Evolutionary conservation across 2,113 vertebrate genomes (phyloP).

Genomic region (Podarcis muralis): DNA sequence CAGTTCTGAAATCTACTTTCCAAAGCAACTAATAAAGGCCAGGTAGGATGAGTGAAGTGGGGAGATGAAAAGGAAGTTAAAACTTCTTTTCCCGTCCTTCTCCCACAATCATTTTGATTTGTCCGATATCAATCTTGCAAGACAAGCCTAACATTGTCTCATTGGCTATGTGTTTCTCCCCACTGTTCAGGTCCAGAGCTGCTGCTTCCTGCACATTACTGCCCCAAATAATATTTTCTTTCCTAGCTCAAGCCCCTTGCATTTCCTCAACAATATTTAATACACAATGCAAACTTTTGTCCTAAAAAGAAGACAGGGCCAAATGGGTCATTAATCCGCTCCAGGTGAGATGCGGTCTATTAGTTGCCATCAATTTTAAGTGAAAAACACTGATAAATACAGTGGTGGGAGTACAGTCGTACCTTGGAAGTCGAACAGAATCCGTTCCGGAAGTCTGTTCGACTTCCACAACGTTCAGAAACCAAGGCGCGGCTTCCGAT

Average conservation of each 20-base stretch:
- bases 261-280: background rate
- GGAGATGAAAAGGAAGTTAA: background rate
- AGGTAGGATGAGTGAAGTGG: background rate
- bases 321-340: background rate
- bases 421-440: too few relatives aligned
- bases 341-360: background rate
- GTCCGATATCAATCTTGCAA: background rate
- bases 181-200: background rate
- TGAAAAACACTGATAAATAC: background rate
- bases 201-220: background rate
- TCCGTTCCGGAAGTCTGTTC: too few relatives aligned
- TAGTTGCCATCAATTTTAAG: background rate
- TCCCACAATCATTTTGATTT: background rate
- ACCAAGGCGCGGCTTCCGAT: too few relatives aligned
- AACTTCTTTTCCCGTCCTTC: background rate
- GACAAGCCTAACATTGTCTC: background rate
- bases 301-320: background rate
- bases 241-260: background rate
- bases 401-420: background rate
- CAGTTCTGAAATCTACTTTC: background rate
- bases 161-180: background rate
- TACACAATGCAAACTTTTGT: background rate
- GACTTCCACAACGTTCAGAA: too few relatives aligned
- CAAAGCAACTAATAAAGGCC: background rate
- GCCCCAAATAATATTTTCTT: background rate